Percentiles rank a stretch among this genome's conserved stretches.
Evolutionary conservation across 2,888 invertebrate genomes (phyloP).

Genomic region (Drosophila ezoana): DNA sequence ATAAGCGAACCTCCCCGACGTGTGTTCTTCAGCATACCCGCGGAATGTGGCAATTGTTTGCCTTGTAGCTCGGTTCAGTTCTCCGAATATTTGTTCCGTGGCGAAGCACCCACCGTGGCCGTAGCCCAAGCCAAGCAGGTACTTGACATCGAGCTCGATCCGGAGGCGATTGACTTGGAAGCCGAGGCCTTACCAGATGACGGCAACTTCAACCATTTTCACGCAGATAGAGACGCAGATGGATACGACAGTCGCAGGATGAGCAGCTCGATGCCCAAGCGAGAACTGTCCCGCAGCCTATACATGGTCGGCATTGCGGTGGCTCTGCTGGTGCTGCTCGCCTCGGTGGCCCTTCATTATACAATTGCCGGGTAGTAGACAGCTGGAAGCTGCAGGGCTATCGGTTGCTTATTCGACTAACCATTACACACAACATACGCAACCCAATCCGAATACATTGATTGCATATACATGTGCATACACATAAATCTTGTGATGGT

Average conservation of each 20-base stretch:
- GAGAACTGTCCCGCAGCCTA: constrained; percentile 87
- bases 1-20: constrained; percentile 96
- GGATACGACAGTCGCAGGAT: constrained; percentile 83
- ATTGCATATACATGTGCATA: constrained; percentile 57
- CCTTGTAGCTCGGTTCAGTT: constrained; percentile 87
- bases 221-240: constrained; percentile 28
- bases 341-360: constrained; percentile 88
- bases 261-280: constrained; percentile 86
- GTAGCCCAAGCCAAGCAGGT: constrained; percentile 92
- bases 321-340: constrained; percentile 87
- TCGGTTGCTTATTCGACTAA: constrained; percentile 24
- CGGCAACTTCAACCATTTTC: constrained; percentile 76
- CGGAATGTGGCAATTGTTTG: constrained; percentile 79
- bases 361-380: constrained; percentile 56
- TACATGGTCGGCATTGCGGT: constrained; percentile 86
- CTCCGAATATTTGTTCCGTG: constrained; percentile 96
- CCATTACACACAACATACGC: constrained; percentile 17
- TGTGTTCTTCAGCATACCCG: constrained; percentile 91
- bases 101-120: constrained; percentile 93
- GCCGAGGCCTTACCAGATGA: constrained; percentile 93
- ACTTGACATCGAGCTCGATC: constrained; percentile 90
- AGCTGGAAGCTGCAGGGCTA: constrained; percentile 9
- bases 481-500: constrained; percentile 73
- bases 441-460: constrained; percentile 52
- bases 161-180: constrained; percentile 89